phyloP scores from a whole-genome alignment of 2,113 vertebrate species.

The human region DNA sequence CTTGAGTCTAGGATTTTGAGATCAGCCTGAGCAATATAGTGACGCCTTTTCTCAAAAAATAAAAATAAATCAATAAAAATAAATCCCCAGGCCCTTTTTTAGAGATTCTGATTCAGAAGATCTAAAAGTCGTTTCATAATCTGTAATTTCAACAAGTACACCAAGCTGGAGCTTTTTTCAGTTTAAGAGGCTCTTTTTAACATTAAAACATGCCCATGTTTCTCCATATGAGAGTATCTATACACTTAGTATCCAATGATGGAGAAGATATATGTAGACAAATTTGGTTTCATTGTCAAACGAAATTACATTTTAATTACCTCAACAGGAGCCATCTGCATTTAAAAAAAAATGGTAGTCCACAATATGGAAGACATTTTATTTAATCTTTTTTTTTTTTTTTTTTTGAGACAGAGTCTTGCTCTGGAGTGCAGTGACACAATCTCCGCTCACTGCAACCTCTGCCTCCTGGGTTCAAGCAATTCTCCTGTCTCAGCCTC shows the following conservation, averaged over 20 bases:
- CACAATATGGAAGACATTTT: background rate
- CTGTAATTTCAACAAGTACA: background rate
- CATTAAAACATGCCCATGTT: background rate
- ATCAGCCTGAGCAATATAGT: background rate
- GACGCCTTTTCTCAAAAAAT: background rate
- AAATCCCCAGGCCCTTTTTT: background rate
- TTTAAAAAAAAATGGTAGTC: background rate
- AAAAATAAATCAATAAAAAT: background rate
- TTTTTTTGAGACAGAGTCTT: too few relatives aligned
- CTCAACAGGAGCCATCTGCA: background rate
- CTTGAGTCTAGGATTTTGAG: background rate
- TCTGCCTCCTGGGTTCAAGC: too few relatives aligned
- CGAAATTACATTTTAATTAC: background rate
- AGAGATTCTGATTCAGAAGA: background rate
- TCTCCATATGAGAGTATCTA: background rate
- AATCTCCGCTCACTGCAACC: too few relatives aligned
- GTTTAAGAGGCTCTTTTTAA: constrained; percentile 8
- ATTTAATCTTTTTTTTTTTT: background rate
- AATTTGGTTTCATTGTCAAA: constrained; percentile 21
- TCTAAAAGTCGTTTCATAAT: background rate
- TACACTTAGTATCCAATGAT: background rate
- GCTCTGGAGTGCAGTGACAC: too few relatives aligned
- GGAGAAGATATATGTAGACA: background rate
- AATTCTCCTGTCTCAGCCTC: too few relatives aligned
- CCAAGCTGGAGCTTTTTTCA: background rate